Base-by-base conservation (phyloP, 2,797 vertebrate genomes). In the Eremophila alpestris region DNA sequence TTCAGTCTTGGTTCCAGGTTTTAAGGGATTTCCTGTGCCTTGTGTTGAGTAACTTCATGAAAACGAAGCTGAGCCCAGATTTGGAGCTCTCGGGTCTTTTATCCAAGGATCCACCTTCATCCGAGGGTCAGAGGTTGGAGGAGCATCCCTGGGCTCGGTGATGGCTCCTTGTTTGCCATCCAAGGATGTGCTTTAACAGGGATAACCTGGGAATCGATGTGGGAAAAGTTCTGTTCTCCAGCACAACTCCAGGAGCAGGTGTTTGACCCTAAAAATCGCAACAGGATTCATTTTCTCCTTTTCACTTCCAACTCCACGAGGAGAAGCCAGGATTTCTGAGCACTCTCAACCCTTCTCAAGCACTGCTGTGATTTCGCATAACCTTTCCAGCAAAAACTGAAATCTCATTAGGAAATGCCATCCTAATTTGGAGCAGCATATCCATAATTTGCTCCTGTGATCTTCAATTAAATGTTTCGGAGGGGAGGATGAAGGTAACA, bases 371-470 rank as follows among this genome's bases (percentile, higher is more conserved):
- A 60, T 95, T 88, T 65, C 40, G 91, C 68, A 48, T 95, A 95
- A 94, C 95, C 95, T 96, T 96, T 96, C 9, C 30, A 86, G 18
- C 54, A 36, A 36, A 86, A 92, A 58, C 71, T 23, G 76, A 52
- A 65, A 48, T 45, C 91, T 83, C 87, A n/a, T 96, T 95, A 93
- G 79, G 75, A 94, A 96, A 96, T 96, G 87, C 85, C 95, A 95
- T 36, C 87, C 76, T 83, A 46, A 94, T 96, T 91, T 96, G 82
- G 73, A 95, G 90, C 43, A 71, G 58, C 68, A 36, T 58, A 56
- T 85, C 43, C 38, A 3, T 68, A 58, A 93, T 96, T 95, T 93
- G 90, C 94, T 94, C 40, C 91, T 65, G 43, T 62, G 62, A 48
- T 86, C 69, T 48, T 38, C 62, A 83, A 85, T 91, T 60, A 64